Conservation (phyloP, 2,888 invertebrate species). For the Helicoverpa assulta region DNA sequence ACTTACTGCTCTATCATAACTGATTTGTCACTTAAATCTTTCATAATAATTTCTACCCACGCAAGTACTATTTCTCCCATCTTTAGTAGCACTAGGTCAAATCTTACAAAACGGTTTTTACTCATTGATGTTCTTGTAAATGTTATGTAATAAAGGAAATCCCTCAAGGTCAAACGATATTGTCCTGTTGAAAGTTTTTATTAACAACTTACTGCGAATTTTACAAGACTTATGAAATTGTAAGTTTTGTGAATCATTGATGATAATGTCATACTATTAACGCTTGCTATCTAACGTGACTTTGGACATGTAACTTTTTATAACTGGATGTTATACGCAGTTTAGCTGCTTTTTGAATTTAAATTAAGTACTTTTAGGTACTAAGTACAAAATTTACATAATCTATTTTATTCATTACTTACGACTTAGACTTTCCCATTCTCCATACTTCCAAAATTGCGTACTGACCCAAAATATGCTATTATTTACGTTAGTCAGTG, state of each 20-base stretch:
- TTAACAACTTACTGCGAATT: slow-evolving; percentile 33
- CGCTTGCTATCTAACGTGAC: slow-evolving; percentile 5
- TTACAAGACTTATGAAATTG: slow-evolving; percentile 30
- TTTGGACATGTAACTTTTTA: too few species aligned
- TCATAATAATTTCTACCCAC: slow-evolving; percentile 23
- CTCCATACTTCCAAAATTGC: too few species aligned
- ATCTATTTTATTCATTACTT: too few species aligned
- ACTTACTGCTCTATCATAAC: neutral
- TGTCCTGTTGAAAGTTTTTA: slow-evolving; percentile 43
- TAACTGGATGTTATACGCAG: too few species aligned
- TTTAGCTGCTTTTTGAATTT: too few species aligned
- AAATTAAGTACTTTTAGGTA: too few species aligned
- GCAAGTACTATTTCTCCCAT: slow-evolving; percentile 17
- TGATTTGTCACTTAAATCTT: slow-evolving; percentile 4
- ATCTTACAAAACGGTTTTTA: slow-evolving; percentile 43
- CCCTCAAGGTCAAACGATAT: slow-evolving; percentile 34
- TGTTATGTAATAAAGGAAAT: slow-evolving; percentile 21
- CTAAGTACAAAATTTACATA: too few species aligned
- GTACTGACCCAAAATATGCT: too few species aligned
- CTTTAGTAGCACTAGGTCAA: slow-evolving; percentile 30
- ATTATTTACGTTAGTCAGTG: too few species aligned
- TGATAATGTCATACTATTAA: slow-evolving; percentile 14
- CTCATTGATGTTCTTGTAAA: slow-evolving; percentile 34
- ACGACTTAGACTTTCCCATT: too few species aligned
- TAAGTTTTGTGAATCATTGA: slow-evolving; percentile 35